phyloP scores from a whole-genome alignment of 1,140 invertebrate species.

The Drosophila setifemur region DNA sequence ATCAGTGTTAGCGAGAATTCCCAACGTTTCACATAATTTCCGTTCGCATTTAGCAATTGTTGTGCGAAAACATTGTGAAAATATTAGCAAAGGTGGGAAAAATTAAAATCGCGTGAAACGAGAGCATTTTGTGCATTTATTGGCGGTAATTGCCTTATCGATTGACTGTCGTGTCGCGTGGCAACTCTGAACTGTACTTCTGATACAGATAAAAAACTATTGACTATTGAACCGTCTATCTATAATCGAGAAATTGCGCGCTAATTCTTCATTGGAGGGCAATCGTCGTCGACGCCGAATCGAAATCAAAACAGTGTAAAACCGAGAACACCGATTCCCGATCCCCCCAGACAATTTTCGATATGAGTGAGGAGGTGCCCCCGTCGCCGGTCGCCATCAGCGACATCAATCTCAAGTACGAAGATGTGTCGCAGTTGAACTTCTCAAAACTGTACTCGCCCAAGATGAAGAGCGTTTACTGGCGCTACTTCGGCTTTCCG shows the following conservation, averaged over 20 bases:
- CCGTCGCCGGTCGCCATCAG: conserved; percentile 50
- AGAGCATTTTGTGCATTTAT: conserved; percentile 40
- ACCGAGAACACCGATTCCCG: neutral
- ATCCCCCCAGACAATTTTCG: neutral
- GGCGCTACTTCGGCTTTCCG: conserved; percentile 87
- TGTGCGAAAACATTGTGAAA: neutral
- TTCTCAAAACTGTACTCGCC: conserved; percentile 77
- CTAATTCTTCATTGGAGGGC: conserved; percentile 58
- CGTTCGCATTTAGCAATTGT: conserved; percentile 1
- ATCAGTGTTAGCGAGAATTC: conserved; percentile 66
- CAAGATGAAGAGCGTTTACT: conserved; percentile 86
- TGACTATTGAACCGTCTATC: conserved; percentile 76
- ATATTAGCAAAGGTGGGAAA: conserved; percentile 6
- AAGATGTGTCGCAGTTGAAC: conserved; percentile 70
- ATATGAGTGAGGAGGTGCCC: conserved; percentile 62
- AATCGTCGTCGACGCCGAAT: conserved; percentile 51
- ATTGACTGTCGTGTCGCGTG: conserved; percentile 68
- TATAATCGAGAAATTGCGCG: conserved; percentile 81
- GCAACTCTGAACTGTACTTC: conserved; percentile 74
- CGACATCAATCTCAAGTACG: conserved; percentile 65
- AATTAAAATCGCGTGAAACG: conserved; percentile 3
- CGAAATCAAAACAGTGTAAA: conserved; percentile 13
- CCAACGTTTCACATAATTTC: conserved; percentile 26
- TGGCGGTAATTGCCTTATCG: conserved; percentile 58
- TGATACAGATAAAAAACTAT: conserved; percentile 80